Evolutionary conservation across 2,888 invertebrate species (phyloP).

Genomic region (Cataglyphis altisquamis): DNA sequence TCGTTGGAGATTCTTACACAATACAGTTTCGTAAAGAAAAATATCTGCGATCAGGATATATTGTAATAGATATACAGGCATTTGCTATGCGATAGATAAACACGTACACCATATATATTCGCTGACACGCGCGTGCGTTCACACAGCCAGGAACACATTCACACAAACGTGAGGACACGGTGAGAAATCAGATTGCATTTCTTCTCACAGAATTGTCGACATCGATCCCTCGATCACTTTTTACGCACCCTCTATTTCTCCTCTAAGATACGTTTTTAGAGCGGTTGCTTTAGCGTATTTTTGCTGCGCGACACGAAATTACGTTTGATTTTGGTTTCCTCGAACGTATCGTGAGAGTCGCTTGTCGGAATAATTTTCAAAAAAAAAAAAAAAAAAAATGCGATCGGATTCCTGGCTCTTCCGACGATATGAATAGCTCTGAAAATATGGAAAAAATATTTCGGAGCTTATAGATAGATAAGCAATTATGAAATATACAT

Average conservation of each 20-base stretch:
- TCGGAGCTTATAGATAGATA: constrained; percentile 80
- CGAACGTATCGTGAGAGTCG: constrained; percentile 55
- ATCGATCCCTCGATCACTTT: constrained; percentile 71
- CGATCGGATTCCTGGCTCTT: constrained; percentile 59
- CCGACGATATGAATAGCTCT: constrained; percentile 58
- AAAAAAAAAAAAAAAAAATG: background rate
- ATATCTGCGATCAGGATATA: constrained; percentile 52
- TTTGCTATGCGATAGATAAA: constrained; percentile 15
- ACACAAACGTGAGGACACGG: constrained; percentile 33
- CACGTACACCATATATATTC: constrained; percentile 13
- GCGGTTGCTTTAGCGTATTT: constrained; percentile 73
- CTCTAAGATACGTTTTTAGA: constrained; percentile 69
- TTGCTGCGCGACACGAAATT: constrained; percentile 58
- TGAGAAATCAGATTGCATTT: constrained; percentile 49
- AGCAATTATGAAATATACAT: constrained; percentile 77
- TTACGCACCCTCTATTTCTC: constrained; percentile 65
- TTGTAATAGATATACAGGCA: constrained; percentile 20
- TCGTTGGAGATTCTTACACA: constrained; percentile 19
- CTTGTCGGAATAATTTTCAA: constrained; percentile 9
- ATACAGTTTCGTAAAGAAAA: constrained; percentile 42
- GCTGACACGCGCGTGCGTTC: constrained; percentile 18
- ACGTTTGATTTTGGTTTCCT: constrained; percentile 67
- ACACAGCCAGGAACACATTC: constrained; percentile 17
- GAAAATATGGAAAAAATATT: constrained; percentile 47
- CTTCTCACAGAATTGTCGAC: constrained; percentile 68